Evolutionary conservation across 2,113 vertebrate genomes (phyloP), one percentile per base, ranked within the genome.

Genomic region (Chaenocephalus aceratus): DNA sequence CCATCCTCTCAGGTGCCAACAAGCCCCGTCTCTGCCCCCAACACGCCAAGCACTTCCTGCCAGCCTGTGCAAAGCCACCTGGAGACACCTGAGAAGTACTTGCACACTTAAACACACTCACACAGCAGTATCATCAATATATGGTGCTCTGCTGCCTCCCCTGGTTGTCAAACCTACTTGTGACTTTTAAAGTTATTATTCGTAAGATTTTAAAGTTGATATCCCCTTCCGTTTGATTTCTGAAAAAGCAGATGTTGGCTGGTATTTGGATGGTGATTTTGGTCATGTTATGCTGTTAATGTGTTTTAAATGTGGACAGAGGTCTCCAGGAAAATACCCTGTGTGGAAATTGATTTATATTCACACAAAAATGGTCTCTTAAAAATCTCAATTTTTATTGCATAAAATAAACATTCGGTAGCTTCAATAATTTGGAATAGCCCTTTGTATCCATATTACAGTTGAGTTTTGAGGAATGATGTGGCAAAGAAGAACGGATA

Each of bases 1-100:
- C 74, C 89, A 3, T 74, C 88, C 79, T 2, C 88, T 91, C 65
- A 61, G 91, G 77, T 30, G 85, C 82, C 90, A 2, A 90, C 89
- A 92, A 0, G 0, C 83, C 92, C 75, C 13, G 23, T 58, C 48
- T 79, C 79, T 72, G 56, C 70, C 30, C 90, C 94, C 78, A 91
- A 92, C 77, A 88, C 94, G 7, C 88, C 95, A 0, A 86, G 92
- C 52, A 87, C 95, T n/a, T 95, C 96, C 3, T 94, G 94, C 2
- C 94, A 95, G 57, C 94, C 94, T 5, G 88, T 86, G 36, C 93
- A 95, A 72, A 97, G 95, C 82, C 89, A 93, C 8, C 95, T 95
- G 9, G 96, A 96, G 30, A 88, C 82, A 86, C 92, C 67, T 54
- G 75, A 81, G 26, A 81, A 45, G 89, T 56, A 69, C 5, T 4